These are phyloP conservation scores for Tor tambroides DNA, from an alignment of 2,113 vertebrate genomes.

Conservation along the genomic window DNA sequence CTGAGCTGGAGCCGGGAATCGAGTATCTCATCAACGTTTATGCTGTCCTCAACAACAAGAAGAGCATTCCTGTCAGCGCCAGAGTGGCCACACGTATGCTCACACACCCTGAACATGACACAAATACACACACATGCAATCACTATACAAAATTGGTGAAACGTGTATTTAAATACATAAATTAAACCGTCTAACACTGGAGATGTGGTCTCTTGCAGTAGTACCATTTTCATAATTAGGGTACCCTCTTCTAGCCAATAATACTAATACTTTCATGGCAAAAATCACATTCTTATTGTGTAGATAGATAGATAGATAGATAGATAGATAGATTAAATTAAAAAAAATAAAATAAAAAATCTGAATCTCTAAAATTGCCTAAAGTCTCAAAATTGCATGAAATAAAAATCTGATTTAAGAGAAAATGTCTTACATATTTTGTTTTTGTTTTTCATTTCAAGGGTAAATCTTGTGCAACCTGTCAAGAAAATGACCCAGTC, in stretches of 20 bases:
- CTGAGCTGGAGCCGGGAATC: conserved; percentile 88
- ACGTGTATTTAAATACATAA: neutral
- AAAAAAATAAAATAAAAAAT: too few species aligned
- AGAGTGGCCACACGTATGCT: conserved; percentile 88
- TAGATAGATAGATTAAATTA: too few species aligned
- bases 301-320: too few species aligned
- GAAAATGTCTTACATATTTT: too few species aligned
- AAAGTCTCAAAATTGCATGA: too few species aligned
- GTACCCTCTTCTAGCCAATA: neutral
- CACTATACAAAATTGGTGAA: neutral
- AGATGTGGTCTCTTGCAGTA: neutral
- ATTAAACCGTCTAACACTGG: neutral
- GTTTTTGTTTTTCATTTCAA: too few species aligned
- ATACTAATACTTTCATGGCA: neutral
- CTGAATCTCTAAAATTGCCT: too few species aligned
- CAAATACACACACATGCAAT: neutral
- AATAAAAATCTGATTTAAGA: too few species aligned
- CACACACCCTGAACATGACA: neutral
- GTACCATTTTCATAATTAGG: neutral
- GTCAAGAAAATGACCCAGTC: too few species aligned
- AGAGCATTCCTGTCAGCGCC: conserved; percentile 89
- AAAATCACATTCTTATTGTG: too few species aligned
- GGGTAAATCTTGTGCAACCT: too few species aligned
- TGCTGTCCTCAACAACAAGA: conserved; percentile 89
- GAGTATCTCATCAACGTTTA: conserved; percentile 93